These are phyloP conservation scores for Anoplophora glabripennis DNA, from an alignment of 1,140 invertebrate species.

Conservation along the genomic window DNA sequence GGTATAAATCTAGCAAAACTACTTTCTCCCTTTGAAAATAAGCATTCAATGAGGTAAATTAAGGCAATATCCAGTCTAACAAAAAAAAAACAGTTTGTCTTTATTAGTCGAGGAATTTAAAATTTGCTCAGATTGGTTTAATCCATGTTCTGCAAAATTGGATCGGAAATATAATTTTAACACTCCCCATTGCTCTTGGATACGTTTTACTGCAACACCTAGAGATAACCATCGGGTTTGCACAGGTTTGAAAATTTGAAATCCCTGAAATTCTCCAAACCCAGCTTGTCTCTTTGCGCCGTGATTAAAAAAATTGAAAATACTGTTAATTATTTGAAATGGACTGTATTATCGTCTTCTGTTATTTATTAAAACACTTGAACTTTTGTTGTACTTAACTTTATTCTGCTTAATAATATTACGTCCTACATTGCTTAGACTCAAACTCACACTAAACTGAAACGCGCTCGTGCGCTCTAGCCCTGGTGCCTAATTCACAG, in stretches of 20 bases:
- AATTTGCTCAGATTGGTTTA: neutral
- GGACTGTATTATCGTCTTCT: no score
- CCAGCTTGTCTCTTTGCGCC: conserved; percentile 33
- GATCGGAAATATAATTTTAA: conserved; percentile 2
- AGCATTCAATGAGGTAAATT: conserved; percentile 1
- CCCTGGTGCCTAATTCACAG: no score
- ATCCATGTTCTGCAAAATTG: neutral
- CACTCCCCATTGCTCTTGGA: conserved; percentile 5
- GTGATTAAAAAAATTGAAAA: conserved; percentile 39
- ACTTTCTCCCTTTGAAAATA: conserved; percentile 10
- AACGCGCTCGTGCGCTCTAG: no score
- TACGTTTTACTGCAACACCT: neutral
- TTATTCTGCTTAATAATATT: no score
- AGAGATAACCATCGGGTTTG: neutral
- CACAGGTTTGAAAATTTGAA: neutral
- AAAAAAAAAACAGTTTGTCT: neutral
- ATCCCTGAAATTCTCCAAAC: conserved; percentile 8
- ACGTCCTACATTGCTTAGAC: no score
- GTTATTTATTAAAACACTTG: no score
- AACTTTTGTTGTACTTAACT: no score
- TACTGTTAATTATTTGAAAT: no score
- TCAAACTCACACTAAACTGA: no score
- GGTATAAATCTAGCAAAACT: neutral
- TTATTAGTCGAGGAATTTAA: neutral
- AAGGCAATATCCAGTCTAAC: conserved; percentile 1